Evolutionary conservation across 2,797 vertebrate species (phyloP), one percentile per base, ranked within the genome.

Genomic region (Kryptolebias ocellatus): DNA sequence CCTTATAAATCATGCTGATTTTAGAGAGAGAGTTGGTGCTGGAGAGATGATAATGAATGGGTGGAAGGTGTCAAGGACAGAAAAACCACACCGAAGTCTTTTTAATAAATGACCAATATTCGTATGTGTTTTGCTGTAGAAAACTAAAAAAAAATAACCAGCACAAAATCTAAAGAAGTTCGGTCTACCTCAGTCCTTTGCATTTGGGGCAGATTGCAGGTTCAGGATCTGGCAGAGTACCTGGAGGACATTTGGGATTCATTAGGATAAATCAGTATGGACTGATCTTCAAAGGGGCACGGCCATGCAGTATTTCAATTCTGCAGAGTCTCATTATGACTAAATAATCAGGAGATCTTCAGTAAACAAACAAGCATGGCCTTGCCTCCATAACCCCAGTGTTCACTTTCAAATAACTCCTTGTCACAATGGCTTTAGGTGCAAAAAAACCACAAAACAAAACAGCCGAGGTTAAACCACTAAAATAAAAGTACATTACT

Each of bases 1-100:
- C 24, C 58, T 70, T 78, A 78, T 87, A 82, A 88, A 89, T 88
- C 83, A 86, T 37, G 0, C 62, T 61, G 60, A 72, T 76, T 81
- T 72, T 47, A 28, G 46, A 72, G 60, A 64, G 34, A 71, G 65
- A 44, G 46, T n/a, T 51, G 28, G 31, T 71, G 64, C 59, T 39
- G 55, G 20, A 60, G 24, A 75, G 58, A 60, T 58, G 64, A 57
- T 67, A 55, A 69, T 62, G 44, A 65, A 57, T 53, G 61, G 53
- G 51, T 61, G 58, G 55, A 74, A 39, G 45, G 15, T 63, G 75
- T 67, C 68, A 82, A 80, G 80, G 76, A 60, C 63, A 60, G 53
- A 20, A 68, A 72, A 73, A 63, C 65, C 37, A 60, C 44, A 58
- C 76, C 47, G 69, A 84, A 83, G 37, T 62, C 20, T 70, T 58